Evolutionary conservation across 2,888 invertebrate genomes (phyloP).

Genomic region (Drosophila tripunctata): DNA sequence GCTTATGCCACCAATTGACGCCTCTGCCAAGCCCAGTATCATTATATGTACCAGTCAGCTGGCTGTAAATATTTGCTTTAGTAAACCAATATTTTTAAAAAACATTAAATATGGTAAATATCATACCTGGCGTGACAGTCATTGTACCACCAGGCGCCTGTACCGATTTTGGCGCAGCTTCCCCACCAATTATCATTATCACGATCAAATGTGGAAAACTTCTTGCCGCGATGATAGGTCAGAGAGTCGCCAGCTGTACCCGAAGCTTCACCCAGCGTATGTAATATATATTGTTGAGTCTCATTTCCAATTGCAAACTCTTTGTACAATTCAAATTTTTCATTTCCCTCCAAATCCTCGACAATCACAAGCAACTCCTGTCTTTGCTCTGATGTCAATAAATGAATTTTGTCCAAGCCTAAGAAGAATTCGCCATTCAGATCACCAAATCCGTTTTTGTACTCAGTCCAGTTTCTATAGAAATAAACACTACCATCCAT

Average conservation of each 20-base stretch:
- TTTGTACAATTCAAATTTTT: not conserved
- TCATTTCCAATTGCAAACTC: not conserved
- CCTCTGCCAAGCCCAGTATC: rapidly evolving
- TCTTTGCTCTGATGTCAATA: not conserved
- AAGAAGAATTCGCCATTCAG: not conserved
- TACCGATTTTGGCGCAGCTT: not conserved
- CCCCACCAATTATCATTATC: constrained; percentile 4
- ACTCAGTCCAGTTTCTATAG: not conserved
- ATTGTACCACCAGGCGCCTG: not conserved
- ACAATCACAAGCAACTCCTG: not conserved
- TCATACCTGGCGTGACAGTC: not conserved
- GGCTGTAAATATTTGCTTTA: not conserved
- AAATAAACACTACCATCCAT: not conserved
- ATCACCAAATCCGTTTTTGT: not conserved
- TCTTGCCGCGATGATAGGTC: not conserved
- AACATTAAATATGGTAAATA: not conserved
- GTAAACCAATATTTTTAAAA: not conserved
- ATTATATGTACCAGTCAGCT: not conserved
- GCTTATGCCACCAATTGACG: too few species aligned
- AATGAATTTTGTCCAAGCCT: not conserved
- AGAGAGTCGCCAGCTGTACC: not conserved
- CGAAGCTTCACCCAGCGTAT: not conserved
- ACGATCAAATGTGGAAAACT: not conserved
- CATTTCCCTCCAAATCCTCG: not conserved
- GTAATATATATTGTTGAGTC: not conserved